These are phyloP conservation scores for Brenthis ino DNA, from an alignment of 2,888 invertebrate genomes.

Conservation along the genomic window DNA sequence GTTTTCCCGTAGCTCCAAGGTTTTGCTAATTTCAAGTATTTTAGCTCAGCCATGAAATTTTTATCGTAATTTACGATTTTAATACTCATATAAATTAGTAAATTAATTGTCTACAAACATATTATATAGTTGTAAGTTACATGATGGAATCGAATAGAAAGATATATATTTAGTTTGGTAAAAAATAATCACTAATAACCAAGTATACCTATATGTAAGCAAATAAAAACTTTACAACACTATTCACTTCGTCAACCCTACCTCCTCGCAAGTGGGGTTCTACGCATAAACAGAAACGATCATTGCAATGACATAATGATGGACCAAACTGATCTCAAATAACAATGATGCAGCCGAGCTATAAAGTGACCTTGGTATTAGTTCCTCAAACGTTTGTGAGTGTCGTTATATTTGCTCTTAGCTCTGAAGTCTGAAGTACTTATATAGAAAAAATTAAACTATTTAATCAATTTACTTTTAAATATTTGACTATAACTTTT, in stretches of 20 bases:
- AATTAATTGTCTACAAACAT: background rate
- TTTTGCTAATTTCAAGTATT: conserved; percentile 24
- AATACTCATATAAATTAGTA: background rate
- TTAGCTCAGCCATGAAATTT: background rate
- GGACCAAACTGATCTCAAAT: conserved; percentile 39
- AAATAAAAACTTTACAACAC: background rate
- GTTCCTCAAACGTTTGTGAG: conserved; percentile 39
- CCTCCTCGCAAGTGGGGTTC: conserved; percentile 1
- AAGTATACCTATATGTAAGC: background rate
- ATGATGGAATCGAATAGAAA: background rate
- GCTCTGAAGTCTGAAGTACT: background rate
- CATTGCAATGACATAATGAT: conserved; percentile 41
- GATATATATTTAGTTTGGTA: background rate
- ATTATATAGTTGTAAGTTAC: background rate
- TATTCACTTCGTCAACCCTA: background rate
- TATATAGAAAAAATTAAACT: conserved; percentile 10
- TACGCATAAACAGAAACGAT: conserved; percentile 29
- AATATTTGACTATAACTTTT: too few species aligned
- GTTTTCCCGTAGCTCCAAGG: conserved; percentile 36
- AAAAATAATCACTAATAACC: too few species aligned
- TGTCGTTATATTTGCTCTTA: conserved; percentile 11
- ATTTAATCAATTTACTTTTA: conserved; percentile 4
- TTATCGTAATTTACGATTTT: background rate
- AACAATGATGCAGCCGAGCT: conserved; percentile 43
- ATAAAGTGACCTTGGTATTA: conserved; percentile 47